Evolutionary conservation across 1,140 invertebrate genomes (phyloP).

Genomic region (Pemphigus obesinymphae): DNA sequence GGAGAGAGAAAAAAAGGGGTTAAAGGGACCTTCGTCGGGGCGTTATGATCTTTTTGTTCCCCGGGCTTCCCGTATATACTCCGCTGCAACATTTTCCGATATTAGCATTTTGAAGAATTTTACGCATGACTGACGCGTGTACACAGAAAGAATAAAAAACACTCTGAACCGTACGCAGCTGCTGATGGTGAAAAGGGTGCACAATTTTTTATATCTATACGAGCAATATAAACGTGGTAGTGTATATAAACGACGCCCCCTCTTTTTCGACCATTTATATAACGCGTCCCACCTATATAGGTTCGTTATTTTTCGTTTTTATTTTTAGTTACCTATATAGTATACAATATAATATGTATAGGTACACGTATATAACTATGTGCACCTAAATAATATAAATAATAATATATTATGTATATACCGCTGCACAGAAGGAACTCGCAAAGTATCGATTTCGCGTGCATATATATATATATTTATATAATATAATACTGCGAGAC

Average conservation of each 20-base stretch:
- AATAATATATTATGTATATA: neutral
- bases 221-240: neutral
- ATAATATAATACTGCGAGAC: neutral
- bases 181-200: conserved; percentile 13
- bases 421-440: neutral
- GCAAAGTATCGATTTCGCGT: conserved; percentile 22
- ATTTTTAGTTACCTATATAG: neutral
- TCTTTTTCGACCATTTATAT: conserved; percentile 1
- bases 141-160: conserved; percentile 13
- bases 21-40: conserved; percentile 15
- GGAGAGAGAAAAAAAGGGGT: conserved; percentile 19
- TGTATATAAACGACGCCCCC: conserved; percentile 27
- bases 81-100: neutral
- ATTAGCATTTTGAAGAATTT: conserved; percentile 40
- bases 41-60: conserved; percentile 30
- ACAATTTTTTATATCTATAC: conserved; percentile 7
- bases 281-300: neutral
- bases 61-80: neutral
- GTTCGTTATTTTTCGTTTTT: conserved; percentile 22
- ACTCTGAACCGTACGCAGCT: neutral
- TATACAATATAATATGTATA: neutral
- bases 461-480: too few species aligned
- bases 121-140: conserved; percentile 16
- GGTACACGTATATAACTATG: neutral
- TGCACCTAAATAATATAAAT: too few species aligned